These are phyloP conservation scores for Graptemys geographica DNA, from an alignment of 2,797 vertebrate genomes.

Conservation along the genomic window DNA sequence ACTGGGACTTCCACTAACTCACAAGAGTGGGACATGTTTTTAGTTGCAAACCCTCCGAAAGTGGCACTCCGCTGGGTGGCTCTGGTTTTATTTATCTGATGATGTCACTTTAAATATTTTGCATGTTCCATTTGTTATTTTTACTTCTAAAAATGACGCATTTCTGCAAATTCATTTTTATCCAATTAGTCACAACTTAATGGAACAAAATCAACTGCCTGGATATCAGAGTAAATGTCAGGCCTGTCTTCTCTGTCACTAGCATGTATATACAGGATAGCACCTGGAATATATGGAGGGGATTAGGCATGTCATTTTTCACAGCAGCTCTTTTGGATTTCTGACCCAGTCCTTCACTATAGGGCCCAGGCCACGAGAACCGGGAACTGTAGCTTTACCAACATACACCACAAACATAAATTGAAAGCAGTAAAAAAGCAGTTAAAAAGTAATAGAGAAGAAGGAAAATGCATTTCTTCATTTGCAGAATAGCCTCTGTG, in stretches of 20 bases:
- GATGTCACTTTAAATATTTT: slow-evolving; percentile 88
- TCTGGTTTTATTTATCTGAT: slow-evolving; percentile 79
- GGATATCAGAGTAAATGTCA: slow-evolving; percentile 50
- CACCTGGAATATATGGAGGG: slow-evolving; percentile 30
- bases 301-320: not conserved
- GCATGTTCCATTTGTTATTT: slow-evolving; percentile 86
- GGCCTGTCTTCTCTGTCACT: not conserved
- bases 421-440: slow-evolving; percentile 35
- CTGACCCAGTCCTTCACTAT: slow-evolving; percentile 1
- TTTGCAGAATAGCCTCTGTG: slow-evolving; percentile 40
- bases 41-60: slow-evolving; percentile 75
- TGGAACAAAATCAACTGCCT: slow-evolving; percentile 61
- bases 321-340: slow-evolving; percentile 40
- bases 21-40: slow-evolving; percentile 66
- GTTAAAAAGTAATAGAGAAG: slow-evolving; percentile 12
- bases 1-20: slow-evolving; percentile 52
- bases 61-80: slow-evolving; percentile 78
- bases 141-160: slow-evolving; percentile 85
- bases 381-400: not conserved
- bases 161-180: slow-evolving; percentile 85
- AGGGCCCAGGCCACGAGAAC: slow-evolving; percentile 9
- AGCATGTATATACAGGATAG: not conserved
- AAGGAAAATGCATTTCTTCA: slow-evolving; percentile 56
- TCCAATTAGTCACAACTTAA: slow-evolving; percentile 81
- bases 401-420: slow-evolving; percentile 51